Conservation (phyloP, 2,888 invertebrate genomes). For the Electrophaes corylata region DNA sequence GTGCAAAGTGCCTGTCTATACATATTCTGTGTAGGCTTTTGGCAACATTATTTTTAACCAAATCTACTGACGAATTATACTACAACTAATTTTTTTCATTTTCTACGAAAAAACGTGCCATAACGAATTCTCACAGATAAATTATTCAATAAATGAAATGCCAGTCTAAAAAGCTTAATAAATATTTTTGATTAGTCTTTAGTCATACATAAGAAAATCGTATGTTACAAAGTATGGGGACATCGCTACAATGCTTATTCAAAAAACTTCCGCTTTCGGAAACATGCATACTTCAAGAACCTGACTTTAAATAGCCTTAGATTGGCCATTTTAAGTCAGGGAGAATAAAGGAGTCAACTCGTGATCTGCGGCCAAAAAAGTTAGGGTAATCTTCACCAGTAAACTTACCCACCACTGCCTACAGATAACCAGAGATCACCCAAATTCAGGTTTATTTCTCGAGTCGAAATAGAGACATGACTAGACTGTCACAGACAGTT, state of each 20-base stretch:
- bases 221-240: slow-evolving; percentile 11
- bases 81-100: slow-evolving; percentile 7
- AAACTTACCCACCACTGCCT: neutral
- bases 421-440: neutral
- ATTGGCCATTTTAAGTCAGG: neutral
- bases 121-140: slow-evolving; percentile 4
- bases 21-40: slow-evolving; percentile 29
- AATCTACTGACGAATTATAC: slow-evolving; percentile 10
- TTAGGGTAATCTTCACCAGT: neutral
- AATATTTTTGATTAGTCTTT: slow-evolving; percentile 26
- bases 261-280: neutral
- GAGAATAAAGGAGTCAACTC: neutral
- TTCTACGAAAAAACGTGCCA: slow-evolving; percentile 5
- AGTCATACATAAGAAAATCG: slow-evolving; percentile 3
- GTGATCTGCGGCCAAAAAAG: neutral
- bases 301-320: neutral
- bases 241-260: neutral
- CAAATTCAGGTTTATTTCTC: neutral
- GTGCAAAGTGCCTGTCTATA: slow-evolving; percentile 18
- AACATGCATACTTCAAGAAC: slow-evolving; percentile 1
- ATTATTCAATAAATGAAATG: slow-evolving; percentile 12
- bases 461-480: slow-evolving; percentile 11
- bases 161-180: slow-evolving; percentile 24
- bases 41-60: slow-evolving; percentile 30
- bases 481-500: slow-evolving; percentile 13